Evolutionary conservation across 2,888 invertebrate species (phyloP), one percentile per base, ranked within the genome.

Genomic region (Cosmia trapezina): DNA sequence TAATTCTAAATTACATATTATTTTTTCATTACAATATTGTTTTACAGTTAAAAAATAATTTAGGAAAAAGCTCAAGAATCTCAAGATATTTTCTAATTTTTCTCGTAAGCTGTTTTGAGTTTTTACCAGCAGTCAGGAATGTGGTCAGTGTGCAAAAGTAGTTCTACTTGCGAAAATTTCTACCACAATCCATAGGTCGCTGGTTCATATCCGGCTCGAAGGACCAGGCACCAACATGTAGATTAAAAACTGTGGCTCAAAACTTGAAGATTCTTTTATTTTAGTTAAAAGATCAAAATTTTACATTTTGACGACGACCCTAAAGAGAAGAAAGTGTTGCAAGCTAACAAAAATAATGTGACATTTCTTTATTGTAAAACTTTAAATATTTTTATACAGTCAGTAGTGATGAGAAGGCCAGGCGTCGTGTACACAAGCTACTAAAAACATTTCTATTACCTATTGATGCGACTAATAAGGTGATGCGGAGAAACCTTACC

Each of bases 391-490:
- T n/a, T n/a, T n/a, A n/a, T n/a, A n/a, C n/a, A n/a, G n/a, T n/a
- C n/a, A n/a, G n/a, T n/a, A n/a, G n/a, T n/a, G n/a, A 57, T 79
- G 53, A 65, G 76, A 70, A 69, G 65, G 59, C 41, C 60, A 57
- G 12, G 28, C 54, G n/a, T 69, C 28, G 17, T 37, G 47, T 37
- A 65, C 41, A 60, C 33, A 69, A 54, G 45, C 65, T 57, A 70
- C 61, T 64, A 61, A 80, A 71, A 71, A 76, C 68, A 68, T 74
- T 84, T 75, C 51, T 75, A 82, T 75, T 71, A 72, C 70, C 71
- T 70, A 85, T 77, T 84, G 69, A 73, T 75, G 70, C 37, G 51
- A 66, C 77, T 74, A 63, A 80, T 80, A 84, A 75, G 83, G 76
- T 49, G 54, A 28, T 64, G 37, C 57, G 66, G 70, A 82, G 72